These are phyloP conservation scores for Taenaris catops DNA, from an alignment of 2,888 invertebrate genomes.

Conservation along the genomic window DNA sequence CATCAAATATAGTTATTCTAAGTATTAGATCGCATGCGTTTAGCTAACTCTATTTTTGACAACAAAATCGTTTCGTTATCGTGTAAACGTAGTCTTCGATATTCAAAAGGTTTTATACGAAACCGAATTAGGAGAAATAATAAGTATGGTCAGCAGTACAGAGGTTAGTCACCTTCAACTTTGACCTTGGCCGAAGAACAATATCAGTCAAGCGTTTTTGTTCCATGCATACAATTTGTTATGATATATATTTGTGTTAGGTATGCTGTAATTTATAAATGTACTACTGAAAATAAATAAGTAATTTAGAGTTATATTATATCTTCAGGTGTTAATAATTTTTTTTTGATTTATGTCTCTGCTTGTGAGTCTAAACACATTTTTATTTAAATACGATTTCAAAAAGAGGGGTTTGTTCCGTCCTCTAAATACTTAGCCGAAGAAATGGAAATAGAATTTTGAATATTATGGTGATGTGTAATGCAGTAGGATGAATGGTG, in stretches of 20 bases:
- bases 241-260: background rate
- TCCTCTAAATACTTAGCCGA: no score
- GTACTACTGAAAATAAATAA: background rate
- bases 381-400: background rate
- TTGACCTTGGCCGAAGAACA: constrained; percentile 23
- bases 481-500: no score
- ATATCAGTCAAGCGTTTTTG: constrained; percentile 41
- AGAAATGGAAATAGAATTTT: no score
- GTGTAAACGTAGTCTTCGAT: constrained; percentile 1
- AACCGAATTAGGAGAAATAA: constrained; percentile 44
- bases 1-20: background rate
- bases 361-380: background rate
- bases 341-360: no score
- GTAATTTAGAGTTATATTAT: no score
- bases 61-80: background rate
- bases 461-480: background rate
- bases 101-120: constrained; percentile 37
- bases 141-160: constrained; percentile 42
- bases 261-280: background rate
- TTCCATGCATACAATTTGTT: no score
- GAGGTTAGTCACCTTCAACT: constrained; percentile 52
- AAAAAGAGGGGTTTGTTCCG: no score
- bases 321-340: no score
- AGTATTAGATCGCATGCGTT: background rate
- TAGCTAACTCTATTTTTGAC: background rate